A percentile compares a stretch with the other conserved stretches of the same genome.
phyloP scores from a whole-genome alignment of 2,797 vertebrate genomes.

The Phylloscopus collybita region DNA sequence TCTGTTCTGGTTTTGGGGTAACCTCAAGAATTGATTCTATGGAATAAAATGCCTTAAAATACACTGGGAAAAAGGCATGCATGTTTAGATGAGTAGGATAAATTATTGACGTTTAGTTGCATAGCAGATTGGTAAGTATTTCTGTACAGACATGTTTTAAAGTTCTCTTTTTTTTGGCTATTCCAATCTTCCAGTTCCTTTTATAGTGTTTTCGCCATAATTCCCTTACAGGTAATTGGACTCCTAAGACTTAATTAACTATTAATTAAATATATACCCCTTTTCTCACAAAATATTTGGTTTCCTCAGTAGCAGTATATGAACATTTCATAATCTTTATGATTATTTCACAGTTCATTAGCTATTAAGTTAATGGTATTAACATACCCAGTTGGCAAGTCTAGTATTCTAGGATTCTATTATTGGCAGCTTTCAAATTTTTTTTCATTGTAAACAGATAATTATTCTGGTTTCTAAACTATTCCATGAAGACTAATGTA shows the following conservation, averaged over 20 bases:
- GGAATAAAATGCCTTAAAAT: constrained; percentile 26
- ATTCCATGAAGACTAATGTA: background rate
- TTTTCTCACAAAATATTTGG: constrained; percentile 14
- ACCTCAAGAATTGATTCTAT: constrained; percentile 4
- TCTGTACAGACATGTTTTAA: background rate
- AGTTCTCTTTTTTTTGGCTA: constrained; percentile 7
- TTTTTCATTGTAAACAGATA: background rate
- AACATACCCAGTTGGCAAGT: background rate
- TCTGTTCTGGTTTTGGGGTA: constrained; percentile 50
- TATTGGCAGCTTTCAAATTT: background rate
- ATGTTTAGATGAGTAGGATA: constrained; percentile 22
- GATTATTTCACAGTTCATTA: constrained; percentile 25
- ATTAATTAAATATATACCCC: constrained; percentile 9
- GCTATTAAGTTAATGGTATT: background rate
- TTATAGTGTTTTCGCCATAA: background rate
- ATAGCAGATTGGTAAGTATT: background rate
- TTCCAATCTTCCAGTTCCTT: background rate
- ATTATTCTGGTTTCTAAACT: constrained; percentile 5
- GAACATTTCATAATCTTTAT: constrained; percentile 1
- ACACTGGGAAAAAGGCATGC: background rate
- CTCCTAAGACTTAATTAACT: constrained; percentile 47
- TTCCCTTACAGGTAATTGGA: constrained; percentile 15
- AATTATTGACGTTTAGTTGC: constrained; percentile 25
- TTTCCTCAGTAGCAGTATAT: constrained; percentile 21
- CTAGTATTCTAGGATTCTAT: background rate